These are phyloP conservation scores for Acanthurus lineatus DNA, from an alignment of 2,797 vertebrate species.

Conservation along the genomic window DNA sequence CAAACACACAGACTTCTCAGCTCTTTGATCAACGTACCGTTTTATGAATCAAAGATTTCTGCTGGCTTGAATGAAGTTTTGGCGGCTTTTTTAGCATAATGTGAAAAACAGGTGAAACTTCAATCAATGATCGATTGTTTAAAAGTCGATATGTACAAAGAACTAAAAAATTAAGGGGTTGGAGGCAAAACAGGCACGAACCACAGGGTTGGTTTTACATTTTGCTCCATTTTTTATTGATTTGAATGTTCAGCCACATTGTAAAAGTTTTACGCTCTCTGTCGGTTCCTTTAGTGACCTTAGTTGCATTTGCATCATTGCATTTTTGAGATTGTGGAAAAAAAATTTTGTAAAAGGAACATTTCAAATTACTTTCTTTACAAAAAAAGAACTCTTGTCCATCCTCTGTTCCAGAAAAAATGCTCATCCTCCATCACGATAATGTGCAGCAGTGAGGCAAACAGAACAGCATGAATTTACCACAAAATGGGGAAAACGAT, in stretches of 20 bases:
- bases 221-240: neutral
- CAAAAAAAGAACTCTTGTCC: neutral
- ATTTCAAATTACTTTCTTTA: slow-evolving; percentile 42
- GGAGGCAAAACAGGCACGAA: neutral
- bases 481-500: neutral
- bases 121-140: neutral
- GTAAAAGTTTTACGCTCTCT: neutral
- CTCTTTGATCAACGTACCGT: slow-evolving; percentile 26
- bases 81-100: neutral
- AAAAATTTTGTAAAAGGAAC: slow-evolving; percentile 1
- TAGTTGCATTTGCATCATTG: neutral
- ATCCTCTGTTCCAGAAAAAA: slow-evolving; percentile 3
- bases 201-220: no score
- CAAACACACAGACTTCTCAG: neutral
- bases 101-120: neutral
- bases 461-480: slow-evolving; percentile 1
- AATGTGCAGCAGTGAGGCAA: neutral
- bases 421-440: slow-evolving; percentile 9
- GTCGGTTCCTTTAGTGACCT: neutral
- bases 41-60: slow-evolving; percentile 20
- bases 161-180: neutral
- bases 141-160: neutral
- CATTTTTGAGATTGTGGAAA: neutral
- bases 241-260: no score
- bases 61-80: slow-evolving; percentile 11